These are phyloP conservation scores for Colossoma macropomum DNA, from an alignment of 2,113 vertebrate genomes.

Conservation along the genomic window DNA sequence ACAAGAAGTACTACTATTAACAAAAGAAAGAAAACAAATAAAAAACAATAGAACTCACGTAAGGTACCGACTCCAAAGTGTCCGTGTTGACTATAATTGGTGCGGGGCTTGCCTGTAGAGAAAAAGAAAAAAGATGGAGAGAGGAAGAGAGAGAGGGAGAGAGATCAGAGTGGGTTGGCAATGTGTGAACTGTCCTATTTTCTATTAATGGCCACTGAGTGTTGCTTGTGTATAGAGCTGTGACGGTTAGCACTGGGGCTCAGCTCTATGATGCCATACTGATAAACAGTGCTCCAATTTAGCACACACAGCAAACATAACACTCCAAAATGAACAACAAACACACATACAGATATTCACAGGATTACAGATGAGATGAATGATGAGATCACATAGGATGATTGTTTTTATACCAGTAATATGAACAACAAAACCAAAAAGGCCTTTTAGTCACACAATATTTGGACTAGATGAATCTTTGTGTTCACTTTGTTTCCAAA, in stretches of 20 bases:
- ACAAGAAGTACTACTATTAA: not conserved
- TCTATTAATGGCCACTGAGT: slow-evolving; percentile 57
- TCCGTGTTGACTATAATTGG: slow-evolving; percentile 97
- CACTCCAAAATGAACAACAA: slow-evolving; percentile 4
- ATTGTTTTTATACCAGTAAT: not conserved
- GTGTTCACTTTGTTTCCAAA: slow-evolving; percentile 8
- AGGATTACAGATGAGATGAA: slow-evolving; percentile 1
- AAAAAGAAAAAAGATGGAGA: slow-evolving; percentile 45
- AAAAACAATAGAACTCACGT: slow-evolving; percentile 83
- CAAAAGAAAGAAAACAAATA: slow-evolving; percentile 29
- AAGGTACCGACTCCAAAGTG: slow-evolving; percentile 95
- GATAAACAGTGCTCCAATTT: slow-evolving; percentile 31
- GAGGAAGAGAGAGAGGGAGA: slow-evolving; percentile 36
- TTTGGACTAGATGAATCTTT: slow-evolving; percentile 12
- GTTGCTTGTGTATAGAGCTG: slow-evolving; percentile 33
- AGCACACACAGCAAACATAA: slow-evolving; percentile 13
- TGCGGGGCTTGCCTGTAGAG: slow-evolving; percentile 89
- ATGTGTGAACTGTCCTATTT: slow-evolving; percentile 59
- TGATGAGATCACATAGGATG: not conserved
- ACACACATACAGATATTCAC: slow-evolving; percentile 13
- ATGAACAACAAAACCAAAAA: not conserved
- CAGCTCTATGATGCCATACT: slow-evolving; percentile 40
- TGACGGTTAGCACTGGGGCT: slow-evolving; percentile 26
- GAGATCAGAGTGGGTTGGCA: slow-evolving; percentile 40
- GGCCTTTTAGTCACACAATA: slow-evolving; percentile 18